These are phyloP conservation scores for Macrotus californicus DNA, from an alignment of 2,113 vertebrate species.

Conservation along the genomic window DNA sequence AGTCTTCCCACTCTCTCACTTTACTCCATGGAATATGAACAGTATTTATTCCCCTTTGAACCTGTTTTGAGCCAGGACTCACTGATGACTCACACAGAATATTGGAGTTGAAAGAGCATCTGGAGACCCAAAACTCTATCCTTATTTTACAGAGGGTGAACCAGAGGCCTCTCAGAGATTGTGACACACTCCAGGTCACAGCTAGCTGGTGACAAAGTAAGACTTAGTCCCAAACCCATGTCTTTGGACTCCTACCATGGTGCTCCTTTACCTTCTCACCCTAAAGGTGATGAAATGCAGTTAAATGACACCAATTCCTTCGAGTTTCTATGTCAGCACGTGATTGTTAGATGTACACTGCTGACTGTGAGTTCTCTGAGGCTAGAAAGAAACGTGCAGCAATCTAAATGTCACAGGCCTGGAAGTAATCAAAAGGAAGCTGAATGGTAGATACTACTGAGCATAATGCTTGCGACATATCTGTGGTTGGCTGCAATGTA, in stretches of 20 bases:
- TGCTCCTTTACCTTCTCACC: background rate
- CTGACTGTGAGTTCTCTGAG: conserved; percentile 58
- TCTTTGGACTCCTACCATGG: background rate
- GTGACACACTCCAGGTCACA: background rate
- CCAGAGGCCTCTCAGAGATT: background rate
- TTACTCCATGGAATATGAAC: background rate
- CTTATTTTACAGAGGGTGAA: background rate
- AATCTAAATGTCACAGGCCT: conserved; percentile 65
- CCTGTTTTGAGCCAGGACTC: background rate
- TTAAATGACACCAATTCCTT: background rate
- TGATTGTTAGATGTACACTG: background rate
- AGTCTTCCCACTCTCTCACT: background rate
- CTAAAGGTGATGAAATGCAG: background rate
- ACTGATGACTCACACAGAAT: background rate
- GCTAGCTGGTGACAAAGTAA: background rate
- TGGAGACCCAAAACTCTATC: background rate
- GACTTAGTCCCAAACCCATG: background rate
- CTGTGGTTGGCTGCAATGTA: conserved; percentile 48
- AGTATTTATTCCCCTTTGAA: background rate
- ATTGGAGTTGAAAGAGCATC: background rate
- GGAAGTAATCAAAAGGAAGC: conserved; percentile 74
- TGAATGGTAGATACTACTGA: conserved; percentile 54
- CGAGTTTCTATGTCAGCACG: conserved; percentile 18
- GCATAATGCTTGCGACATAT: conserved; percentile 61
- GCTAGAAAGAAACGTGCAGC: conserved; percentile 56